Base-by-base conservation (phyloP, 1,140 invertebrate species). In the Euwallacea fornicatus region DNA sequence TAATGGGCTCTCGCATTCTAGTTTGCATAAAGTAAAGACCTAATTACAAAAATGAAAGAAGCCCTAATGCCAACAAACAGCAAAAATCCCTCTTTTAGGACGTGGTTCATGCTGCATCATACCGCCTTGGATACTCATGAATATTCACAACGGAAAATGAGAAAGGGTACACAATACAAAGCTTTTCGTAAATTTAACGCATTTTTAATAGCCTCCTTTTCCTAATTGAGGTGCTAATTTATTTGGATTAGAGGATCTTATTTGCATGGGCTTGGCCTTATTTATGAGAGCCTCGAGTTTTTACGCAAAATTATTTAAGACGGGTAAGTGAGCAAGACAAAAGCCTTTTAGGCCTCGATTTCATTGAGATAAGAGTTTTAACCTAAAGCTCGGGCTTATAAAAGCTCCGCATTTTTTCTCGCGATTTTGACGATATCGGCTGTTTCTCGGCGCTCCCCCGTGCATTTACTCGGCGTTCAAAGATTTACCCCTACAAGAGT, bases 71-170 rank as follows among this genome's bases (percentile, higher is more conserved):
- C 7, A 44, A 68, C 55, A 68, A 68, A 59, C 42, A 68, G 60
- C 64, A 60, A 68, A 69, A 69, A 69, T 62, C 56, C 59, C 60
- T 43, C n/a, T 58, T 69, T 69, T 55, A 69, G 58, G 62, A 62
- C 55, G 55, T 56, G 43, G 66, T 50, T 68, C 55, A 69, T 55
- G 67, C 67, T 11, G 67, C 46, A 69, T 61, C 67, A 62, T 69
- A 62, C 46, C 53, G 67, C 59, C 59, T 56, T 69, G 58, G 56
- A 55, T 53, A 56, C 65, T 71, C 62, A 71, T 71, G 69, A 71
- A 71, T 71, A 71, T 71, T 71, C 69, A 71, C 42, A 65, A 60
- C 15, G 43, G 44, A 53, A 65, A 71, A 58, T 59, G 61, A 55
- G 69, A 47, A 61, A 65, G 61, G 69, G 61, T 66, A 41, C 58